Base-by-base conservation (phyloP, 1,140 invertebrate genomes). In the Lepidurus apus region DNA sequence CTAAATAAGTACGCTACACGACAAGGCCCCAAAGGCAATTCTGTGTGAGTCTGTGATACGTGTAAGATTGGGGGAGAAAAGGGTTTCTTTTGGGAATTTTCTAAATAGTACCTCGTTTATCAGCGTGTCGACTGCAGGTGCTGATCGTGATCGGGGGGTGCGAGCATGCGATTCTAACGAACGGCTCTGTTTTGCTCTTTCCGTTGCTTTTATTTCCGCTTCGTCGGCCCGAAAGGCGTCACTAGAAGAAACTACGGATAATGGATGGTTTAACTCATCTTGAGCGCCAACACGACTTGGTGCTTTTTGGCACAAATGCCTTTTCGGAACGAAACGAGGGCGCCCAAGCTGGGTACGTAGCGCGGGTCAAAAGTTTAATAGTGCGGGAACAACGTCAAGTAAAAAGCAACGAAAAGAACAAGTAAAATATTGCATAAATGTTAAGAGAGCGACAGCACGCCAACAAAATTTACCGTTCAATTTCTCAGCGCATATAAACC, bases 121-220 rank as follows among this genome's bases (percentile, higher is more conserved):
- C 53, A 65, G 7, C 17, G 53, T 65, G 53, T 65, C 53, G 53
- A 21, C 53, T 65, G 53, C 53, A 65, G 53, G 13, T 65, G 53
- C 53, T 65, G 53, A 65, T 65, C 53, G 53, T 65, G 53, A 65
- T 65, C 53, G 53, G 53, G 34, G 34, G 34, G 53, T 21, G 53
- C 53, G 21, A 21, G 53, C 53, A 65, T 65, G 53, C 13, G 53
- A 65, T 65, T 65, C 53, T 65, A 65, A 65, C 53, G 53, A 65
- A 65, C 17, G 21, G 6, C 21, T 17, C 53, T 65, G n/a, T 21
- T 65, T 21, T 65, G 53, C n/a, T 65, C 21, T 65, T 65, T 65
- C 53, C 21, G 17, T 65, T 65, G 53, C 13, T 17, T 65, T 21
- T 21, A 13, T n/a, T 65, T 65, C 53, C 6, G 6, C 4, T 21